A percentile compares a stretch with the other conserved stretches of the same genome.
Conservation (phyloP, 2,888 invertebrate genomes). For the Drosophila antonietae region DNA sequence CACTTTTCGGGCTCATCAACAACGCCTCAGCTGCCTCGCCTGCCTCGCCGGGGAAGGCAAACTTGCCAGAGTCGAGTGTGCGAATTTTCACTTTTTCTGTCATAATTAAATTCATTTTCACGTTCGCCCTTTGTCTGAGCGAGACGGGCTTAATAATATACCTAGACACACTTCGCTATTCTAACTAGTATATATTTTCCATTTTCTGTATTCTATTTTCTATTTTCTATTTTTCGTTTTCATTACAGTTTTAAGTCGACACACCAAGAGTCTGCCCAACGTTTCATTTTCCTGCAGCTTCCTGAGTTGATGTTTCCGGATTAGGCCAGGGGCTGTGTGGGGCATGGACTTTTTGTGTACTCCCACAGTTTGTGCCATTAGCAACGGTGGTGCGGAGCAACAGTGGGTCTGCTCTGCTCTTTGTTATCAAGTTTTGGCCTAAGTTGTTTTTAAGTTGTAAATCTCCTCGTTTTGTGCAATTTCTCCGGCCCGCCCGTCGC, state of each 20-base stretch:
- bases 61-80: conserved; percentile 80
- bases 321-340: conserved; percentile 51
- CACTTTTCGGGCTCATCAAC: conserved; percentile 67
- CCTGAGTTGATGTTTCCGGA: conserved; percentile 77
- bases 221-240: conserved; percentile 63
- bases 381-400: conserved; percentile 47
- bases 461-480: conserved; percentile 74
- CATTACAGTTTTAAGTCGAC: conserved; percentile 65
- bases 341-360: conserved; percentile 42
- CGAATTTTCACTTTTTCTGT: conserved; percentile 81
- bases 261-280: conserved; percentile 33
- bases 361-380: conserved; percentile 65
- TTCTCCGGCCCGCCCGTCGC: conserved; percentile 27
- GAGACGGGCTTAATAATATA: conserved; percentile 32
- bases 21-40: conserved; percentile 28
- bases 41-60: conserved; percentile 42
- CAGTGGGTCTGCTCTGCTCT: conserved; percentile 11
- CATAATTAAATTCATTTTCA: conserved; percentile 82
- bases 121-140: conserved; percentile 46
- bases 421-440: conserved; percentile 76
- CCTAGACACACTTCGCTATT: conserved; percentile 34
- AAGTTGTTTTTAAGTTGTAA: conserved; percentile 81
- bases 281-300: conserved; percentile 78
- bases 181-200: conserved; percentile 61
- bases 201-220: conserved; percentile 64